Percentiles rank a stretch among this genome's conserved stretches.
Conservation (phyloP, 2,888 invertebrate species). For the Beris chalybata region DNA sequence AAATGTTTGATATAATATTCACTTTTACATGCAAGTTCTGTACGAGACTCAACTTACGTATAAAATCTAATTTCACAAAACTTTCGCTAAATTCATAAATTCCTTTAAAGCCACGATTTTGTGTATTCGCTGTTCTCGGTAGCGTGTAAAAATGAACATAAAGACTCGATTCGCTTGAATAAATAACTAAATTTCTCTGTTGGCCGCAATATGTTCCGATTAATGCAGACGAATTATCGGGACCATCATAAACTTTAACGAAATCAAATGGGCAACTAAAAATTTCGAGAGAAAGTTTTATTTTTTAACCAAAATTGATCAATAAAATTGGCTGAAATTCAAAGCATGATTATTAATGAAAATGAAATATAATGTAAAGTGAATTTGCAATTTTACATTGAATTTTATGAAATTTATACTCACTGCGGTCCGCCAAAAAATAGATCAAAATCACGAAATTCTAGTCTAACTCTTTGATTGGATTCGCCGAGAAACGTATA, state of each 20-base stretch:
- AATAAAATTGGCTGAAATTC: not conserved
- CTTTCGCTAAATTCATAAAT: conserved; percentile 98
- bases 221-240: conserved; percentile 82
- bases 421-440: conserved; percentile 99
- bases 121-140: conserved; percentile 87
- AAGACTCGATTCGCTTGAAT: conserved; percentile 89
- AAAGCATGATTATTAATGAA: not conserved
- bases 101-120: conserved; percentile 97
- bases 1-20: not conserved
- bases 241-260: conserved; percentile 95
- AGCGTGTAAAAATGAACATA: conserved; percentile 91
- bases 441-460: conserved; percentile 97
- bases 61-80: conserved; percentile 95
- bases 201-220: conserved; percentile 98
- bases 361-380: not conserved
- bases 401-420: conserved; percentile 56
- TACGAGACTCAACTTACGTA: conserved; percentile 52
- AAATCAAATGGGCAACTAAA: conserved; percentile 96
- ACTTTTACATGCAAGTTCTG: not conserved
- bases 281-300: not conserved
- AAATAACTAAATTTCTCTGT: conserved; percentile 92
- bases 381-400: not conserved
- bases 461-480: conserved; percentile 89
- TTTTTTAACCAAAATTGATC: not conserved
- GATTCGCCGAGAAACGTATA: conserved; percentile 89